phyloP scores from a whole-genome alignment of 2,888 invertebrate species.

The Malthinus flaveolus region DNA sequence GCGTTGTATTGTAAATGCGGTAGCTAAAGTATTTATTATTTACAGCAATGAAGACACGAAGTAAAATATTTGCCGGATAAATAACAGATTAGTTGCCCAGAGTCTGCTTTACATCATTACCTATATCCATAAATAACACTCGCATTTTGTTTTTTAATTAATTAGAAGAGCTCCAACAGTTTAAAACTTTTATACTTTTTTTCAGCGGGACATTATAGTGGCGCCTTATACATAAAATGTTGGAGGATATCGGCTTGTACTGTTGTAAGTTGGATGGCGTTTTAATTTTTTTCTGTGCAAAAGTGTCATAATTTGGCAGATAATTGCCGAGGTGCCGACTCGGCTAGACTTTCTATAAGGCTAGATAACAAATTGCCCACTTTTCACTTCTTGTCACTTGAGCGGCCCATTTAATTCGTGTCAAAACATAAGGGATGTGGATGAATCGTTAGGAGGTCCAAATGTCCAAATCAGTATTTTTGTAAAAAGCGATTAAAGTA shows the following conservation, averaged over 20 bases:
- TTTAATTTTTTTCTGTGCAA: slow-evolving; percentile 30
- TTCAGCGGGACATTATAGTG: slow-evolving; percentile 10
- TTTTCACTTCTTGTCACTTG: slow-evolving; percentile 32
- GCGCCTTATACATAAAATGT: slow-evolving; percentile 37
- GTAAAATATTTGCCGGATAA: no score
- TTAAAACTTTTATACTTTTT: not conserved
- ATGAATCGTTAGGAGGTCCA: no score
- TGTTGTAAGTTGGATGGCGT: slow-evolving; percentile 9
- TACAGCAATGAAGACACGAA: no score
- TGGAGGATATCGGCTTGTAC: slow-evolving; percentile 12
- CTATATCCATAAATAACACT: no score
- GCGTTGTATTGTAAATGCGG: no score
- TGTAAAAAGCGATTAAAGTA: no score
- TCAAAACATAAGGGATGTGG: not conserved
- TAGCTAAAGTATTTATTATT: no score
- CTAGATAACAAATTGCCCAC: slow-evolving; percentile 37
- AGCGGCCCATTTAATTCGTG: slow-evolving; percentile 18
- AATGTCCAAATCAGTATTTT: no score
- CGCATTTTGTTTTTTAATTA: not conserved
- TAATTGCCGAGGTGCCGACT: slow-evolving; percentile 50
- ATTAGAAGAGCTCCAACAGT: not conserved
- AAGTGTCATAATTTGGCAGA: slow-evolving; percentile 52
- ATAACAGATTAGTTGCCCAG: no score
- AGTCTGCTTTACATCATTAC: no score
- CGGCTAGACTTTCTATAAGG: slow-evolving; percentile 43